phyloP scores from a whole-genome alignment of 2,888 invertebrate species.

The Willowsia nigromaculata region DNA sequence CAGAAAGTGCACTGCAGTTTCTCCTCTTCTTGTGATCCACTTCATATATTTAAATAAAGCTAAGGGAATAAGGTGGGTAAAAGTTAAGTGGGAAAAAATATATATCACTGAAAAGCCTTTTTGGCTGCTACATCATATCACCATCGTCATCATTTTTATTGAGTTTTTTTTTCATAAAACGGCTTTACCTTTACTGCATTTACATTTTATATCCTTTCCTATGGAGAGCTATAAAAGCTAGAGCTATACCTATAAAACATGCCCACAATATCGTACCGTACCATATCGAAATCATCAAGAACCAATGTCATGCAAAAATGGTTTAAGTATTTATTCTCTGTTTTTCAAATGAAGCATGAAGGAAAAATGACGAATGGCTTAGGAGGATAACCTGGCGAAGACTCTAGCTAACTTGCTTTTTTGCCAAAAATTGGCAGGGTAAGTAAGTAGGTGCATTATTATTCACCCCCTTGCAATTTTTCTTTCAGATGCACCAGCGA shows the following conservation, averaged over 20 bases:
- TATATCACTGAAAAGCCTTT: neutral
- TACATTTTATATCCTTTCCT: neutral
- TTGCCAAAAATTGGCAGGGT: slow-evolving; percentile 13
- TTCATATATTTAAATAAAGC: slow-evolving; percentile 6
- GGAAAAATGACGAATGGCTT: slow-evolving; percentile 55
- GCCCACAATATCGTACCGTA: too few relatives aligned
- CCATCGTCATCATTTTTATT: slow-evolving; percentile 31
- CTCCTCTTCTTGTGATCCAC: slow-evolving; percentile 37
- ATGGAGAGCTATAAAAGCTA: neutral
- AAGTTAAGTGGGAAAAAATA: slow-evolving; percentile 17
- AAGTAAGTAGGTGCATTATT: neutral
- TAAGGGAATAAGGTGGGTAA: neutral
- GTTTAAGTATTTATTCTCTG: neutral
- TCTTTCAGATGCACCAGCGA: slow-evolving; percentile 60
- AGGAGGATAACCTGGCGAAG: neutral
- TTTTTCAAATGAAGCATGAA: slow-evolving; percentile 38
- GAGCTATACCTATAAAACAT: too few relatives aligned
- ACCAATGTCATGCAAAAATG: neutral
- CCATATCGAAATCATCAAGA: neutral
- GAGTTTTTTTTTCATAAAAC: neutral
- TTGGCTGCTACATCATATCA: slow-evolving; percentile 42
- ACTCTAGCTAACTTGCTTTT: slow-evolving; percentile 5
- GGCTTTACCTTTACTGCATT: neutral
- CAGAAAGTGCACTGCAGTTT: slow-evolving; percentile 4
- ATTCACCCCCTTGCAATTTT: slow-evolving; percentile 40